Percentiles rank a stretch among this genome's conserved stretches.
Conservation (phyloP, 2,113 vertebrate species). For the Pterophyllum scalare region DNA sequence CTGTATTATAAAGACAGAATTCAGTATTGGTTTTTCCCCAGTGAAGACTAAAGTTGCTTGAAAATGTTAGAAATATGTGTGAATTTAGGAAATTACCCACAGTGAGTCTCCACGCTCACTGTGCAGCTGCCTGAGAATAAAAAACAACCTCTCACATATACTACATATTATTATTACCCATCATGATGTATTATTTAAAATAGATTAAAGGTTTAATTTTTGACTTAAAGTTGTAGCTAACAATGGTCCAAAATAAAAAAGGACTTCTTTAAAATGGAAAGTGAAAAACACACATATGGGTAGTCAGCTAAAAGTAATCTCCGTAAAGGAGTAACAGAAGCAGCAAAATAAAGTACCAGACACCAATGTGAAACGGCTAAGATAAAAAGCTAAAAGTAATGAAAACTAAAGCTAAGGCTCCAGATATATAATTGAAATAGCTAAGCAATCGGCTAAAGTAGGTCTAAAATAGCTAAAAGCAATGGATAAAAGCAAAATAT, state of each 20-base stretch:
- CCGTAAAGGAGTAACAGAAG: neutral
- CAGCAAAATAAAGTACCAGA: neutral
- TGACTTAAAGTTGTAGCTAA: neutral
- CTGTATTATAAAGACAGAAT: neutral
- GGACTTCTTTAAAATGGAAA: neutral
- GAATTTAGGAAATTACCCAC: neutral
- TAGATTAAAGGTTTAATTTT: neutral
- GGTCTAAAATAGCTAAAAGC: neutral
- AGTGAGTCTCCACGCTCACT: too few relatives aligned
- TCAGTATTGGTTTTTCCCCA: neutral
- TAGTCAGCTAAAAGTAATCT: neutral
- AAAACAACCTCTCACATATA: too few relatives aligned
- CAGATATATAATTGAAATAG: neutral
- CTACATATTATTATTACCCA: too few relatives aligned
- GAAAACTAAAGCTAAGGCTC: too few relatives aligned
- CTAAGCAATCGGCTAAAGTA: neutral
- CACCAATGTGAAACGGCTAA: neutral
- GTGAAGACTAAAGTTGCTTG: too few relatives aligned
- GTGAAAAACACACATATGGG: too few relatives aligned
- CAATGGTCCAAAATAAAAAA: neutral
- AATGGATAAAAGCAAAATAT: neutral
- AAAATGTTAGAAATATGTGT: neutral
- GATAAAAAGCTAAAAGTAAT: too few relatives aligned
- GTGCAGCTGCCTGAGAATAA: too few relatives aligned
- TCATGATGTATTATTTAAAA: neutral